Conservation (phyloP, 2,113 vertebrate genomes). For the Azemiops feae region DNA sequence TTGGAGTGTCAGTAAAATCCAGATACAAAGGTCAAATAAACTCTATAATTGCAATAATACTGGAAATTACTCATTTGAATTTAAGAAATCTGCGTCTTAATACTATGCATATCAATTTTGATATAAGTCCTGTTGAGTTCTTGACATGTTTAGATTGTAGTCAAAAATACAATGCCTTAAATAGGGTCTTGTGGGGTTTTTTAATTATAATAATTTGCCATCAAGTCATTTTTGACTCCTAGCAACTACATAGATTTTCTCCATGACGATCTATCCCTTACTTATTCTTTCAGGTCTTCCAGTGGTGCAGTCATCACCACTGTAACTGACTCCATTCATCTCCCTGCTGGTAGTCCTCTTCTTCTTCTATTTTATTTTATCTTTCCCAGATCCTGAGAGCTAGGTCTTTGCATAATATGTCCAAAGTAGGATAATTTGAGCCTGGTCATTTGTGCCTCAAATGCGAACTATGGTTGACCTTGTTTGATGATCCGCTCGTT, state of each 20-base stretch:
- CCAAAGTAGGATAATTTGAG: not conserved
- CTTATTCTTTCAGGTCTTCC: not conserved
- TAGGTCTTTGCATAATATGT: not conserved
- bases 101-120: not conserved
- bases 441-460: not conserved
- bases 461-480: not conserved
- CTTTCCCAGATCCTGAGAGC: not conserved
- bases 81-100: not conserved
- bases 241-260: not conserved
- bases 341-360: not conserved
- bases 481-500: not conserved
- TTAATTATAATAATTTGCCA: not conserved
- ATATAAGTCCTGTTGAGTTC: not conserved
- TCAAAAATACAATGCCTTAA: not conserved
- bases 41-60: not conserved
- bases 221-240: not conserved
- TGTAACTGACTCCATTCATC: not conserved
- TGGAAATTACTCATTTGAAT: not conserved
- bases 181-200: not conserved
- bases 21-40: not conserved
- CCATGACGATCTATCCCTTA: not conserved
- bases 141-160: not conserved
- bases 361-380: not conserved
- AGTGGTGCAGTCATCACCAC: not conserved
- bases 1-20: not conserved